Evolutionary conservation across 2,797 vertebrate species (phyloP), one percentile per base, ranked within the genome.

Genomic region (Chaetophractus vellerosus): DNA sequence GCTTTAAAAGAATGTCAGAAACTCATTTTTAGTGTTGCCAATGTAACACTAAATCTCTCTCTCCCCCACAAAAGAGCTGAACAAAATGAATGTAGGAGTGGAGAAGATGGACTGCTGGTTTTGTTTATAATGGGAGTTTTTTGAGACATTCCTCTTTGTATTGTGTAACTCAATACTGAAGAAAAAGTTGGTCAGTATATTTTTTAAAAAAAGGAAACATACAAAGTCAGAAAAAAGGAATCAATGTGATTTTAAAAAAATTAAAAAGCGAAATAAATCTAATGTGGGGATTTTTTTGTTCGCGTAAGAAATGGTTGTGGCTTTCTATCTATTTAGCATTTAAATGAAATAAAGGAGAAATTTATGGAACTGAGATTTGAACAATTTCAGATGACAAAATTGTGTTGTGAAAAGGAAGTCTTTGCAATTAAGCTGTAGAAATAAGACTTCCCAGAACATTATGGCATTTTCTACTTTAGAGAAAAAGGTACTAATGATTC

Each of bases 201-300:
- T 87, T 90, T 88, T 52, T 52, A 55, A 28, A 68, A 91, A 69
- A 59, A 59, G 31, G 26, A 85, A 76, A 76, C 45, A 6, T n/a
- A 63, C 57, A 71, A 31, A 72, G 33, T 31, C 26, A 33, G 18
- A 72, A 23, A 71, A 93, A 82, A 87, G 9, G 24, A 85, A n/a
- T n/a, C 23, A 80, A 74, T 68, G 57, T 75, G 28, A 78, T 66
- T 33, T 55, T 19, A 15, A 7, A n/a, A 38, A 38, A 38, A 38
- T 52, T 8, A 57, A 75, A 57, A 72, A 55, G 63, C 26, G 6
- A 45, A 81, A 64, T 28, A 55, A 26, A 82, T 63, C 55, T 61
- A 76, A 28, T 31, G 9, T 69, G 14, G 6, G 33, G 24, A 8
- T 3, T 28, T 52, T n/a, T 66, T 85, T 41, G 5, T 16, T 31